These are phyloP conservation scores for Abscondita cerata DNA, from an alignment of 2,888 invertebrate species.

Conservation along the genomic window DNA sequence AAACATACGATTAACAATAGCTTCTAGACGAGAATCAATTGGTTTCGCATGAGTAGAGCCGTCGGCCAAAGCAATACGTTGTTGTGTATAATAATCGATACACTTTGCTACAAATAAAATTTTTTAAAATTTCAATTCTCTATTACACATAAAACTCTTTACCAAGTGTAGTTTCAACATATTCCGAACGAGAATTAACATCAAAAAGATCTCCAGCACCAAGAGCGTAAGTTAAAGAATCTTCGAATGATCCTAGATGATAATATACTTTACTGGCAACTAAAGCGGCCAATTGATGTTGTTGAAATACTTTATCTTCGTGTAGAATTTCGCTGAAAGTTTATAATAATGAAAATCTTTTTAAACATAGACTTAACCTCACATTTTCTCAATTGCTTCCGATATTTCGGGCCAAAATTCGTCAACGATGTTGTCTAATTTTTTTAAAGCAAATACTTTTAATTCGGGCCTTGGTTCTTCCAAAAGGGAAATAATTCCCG, in stretches of 20 bases:
- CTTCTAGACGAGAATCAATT: constrained; percentile 85
- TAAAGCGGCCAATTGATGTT: constrained; percentile 92
- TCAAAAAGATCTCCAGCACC: constrained; percentile 95
- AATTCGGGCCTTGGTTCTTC: constrained; percentile 94
- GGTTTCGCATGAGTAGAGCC: constrained; percentile 70
- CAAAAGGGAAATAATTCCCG: constrained; percentile 93
- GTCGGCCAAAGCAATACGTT: constrained; percentile 77
- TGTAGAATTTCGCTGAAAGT: constrained; percentile 84
- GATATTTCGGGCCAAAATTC: constrained; percentile 99
- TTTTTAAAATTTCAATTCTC: neutral
- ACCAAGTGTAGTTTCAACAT: constrained; percentile 94
- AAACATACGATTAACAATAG: constrained; percentile 97
- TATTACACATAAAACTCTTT: constrained; percentile 35
- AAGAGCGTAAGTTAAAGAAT: constrained; percentile 95
- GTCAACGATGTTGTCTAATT: constrained; percentile 92
- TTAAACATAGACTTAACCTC: constrained; percentile 48
- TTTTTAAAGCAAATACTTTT: constrained; percentile 91
- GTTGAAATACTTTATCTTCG: constrained; percentile 87
- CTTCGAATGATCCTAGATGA: constrained; percentile 96
- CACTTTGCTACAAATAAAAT: constrained; percentile 82
- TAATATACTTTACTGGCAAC: constrained; percentile 99
- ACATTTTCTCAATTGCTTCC: constrained; percentile 96
- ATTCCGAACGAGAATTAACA: constrained; percentile 92
- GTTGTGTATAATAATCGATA: constrained; percentile 95
- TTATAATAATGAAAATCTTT: neutral